Evolutionary conservation across 2,113 vertebrate genomes (phyloP).

Genomic region (Gallinago paraguaiae): DNA sequence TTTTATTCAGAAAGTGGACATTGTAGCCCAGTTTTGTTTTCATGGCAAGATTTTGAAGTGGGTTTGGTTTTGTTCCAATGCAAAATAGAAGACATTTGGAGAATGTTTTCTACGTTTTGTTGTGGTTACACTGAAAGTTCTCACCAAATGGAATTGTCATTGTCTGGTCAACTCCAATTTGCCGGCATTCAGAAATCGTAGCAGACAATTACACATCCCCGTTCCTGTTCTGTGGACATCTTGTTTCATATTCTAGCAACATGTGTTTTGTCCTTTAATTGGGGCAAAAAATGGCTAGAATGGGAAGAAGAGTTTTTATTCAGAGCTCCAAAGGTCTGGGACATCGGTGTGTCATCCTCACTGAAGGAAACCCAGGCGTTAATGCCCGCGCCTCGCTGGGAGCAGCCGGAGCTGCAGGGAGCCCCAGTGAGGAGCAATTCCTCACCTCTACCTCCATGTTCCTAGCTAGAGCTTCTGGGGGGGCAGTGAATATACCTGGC

Average conservation of each 20-base stretch:
- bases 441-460: neutral
- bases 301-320: neutral
- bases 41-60: neutral
- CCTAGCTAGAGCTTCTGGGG: neutral
- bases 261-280: neutral
- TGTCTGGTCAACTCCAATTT: slow-evolving; percentile 23
- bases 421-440: neutral
- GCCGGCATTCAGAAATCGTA: neutral
- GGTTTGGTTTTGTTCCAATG: neutral
- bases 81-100: slow-evolving; percentile 14
- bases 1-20: neutral
- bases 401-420: too few relatives aligned
- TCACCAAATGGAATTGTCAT: neutral
- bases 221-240: neutral
- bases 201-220: neutral
- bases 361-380: neutral
- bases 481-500: neutral
- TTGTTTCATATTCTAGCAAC: neutral
- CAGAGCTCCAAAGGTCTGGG: neutral
- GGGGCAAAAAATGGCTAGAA: neutral
- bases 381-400: neutral
- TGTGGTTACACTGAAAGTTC: slow-evolving; percentile 9
- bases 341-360: neutral
- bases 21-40: neutral
- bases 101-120: neutral